Evolutionary conservation across 2,888 invertebrate species (phyloP).

Genomic region (Tenthredo notha): DNA sequence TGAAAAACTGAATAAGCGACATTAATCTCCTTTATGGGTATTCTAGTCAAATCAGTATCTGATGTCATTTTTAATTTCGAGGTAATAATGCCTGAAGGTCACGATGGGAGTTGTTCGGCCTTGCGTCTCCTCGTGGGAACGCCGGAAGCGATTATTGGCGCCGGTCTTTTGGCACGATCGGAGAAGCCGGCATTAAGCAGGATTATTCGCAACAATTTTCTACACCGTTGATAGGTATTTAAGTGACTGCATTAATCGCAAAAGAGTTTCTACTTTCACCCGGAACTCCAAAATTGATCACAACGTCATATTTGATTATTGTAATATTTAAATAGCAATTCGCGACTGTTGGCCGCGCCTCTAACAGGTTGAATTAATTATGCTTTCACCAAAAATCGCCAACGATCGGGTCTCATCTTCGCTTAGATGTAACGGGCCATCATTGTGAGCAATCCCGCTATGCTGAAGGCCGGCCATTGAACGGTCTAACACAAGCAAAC

Average conservation of each 20-base stretch:
- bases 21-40: not conserved
- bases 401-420: not conserved
- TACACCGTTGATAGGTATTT: not conserved
- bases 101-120: slow-evolving; percentile 21
- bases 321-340: not conserved
- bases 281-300: not conserved
- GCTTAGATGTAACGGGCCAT: not conserved
- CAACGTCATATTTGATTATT: not conserved
- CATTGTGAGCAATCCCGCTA: slow-evolving; percentile 26
- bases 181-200: not conserved
- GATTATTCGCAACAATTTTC: slow-evolving; percentile 2
- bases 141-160: slow-evolving; percentile 12
- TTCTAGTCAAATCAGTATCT: slow-evolving; percentile 16
- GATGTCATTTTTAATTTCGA: slow-evolving; percentile 22
- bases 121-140: not conserved
- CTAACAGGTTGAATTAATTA: not conserved
- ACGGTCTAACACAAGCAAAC: not conserved
- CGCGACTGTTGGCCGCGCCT: not conserved
- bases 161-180: not conserved
- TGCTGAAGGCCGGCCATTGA: slow-evolving; percentile 30
- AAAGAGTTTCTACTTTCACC: slow-evolving; percentile 35
- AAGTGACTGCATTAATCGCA: not conserved
- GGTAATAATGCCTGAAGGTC: slow-evolving; percentile 17
- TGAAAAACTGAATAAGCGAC: not conserved
- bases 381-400: slow-evolving; percentile 1